Base-by-base conservation (phyloP, 1,140 invertebrate species). In the Parasteatoda tepidariorum region DNA sequence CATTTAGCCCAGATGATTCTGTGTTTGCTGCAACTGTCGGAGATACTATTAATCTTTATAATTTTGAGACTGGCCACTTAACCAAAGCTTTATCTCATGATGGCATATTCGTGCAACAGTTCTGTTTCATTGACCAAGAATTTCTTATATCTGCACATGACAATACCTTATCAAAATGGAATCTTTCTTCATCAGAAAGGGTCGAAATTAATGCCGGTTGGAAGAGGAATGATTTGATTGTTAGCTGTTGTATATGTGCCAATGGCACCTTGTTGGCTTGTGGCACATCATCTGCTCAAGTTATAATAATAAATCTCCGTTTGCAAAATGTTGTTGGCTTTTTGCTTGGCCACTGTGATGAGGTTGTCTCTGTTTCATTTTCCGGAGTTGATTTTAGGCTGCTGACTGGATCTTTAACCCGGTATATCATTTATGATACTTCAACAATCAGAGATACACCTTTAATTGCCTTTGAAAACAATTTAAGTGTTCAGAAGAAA, bases 231-330 rank as follows among this genome's bases (percentile, higher is more conserved):
- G 64, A n/a, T 66, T 59, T 78, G 4, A 64, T 78, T 48, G 26
- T 34, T 24, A 66, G 74, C 18, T 54, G 59, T 26, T 78, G 59
- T 26, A 4, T 66, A 66, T 78, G 38, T 55, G 18, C 28, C 22
- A n/a, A 61, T 61, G 71, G 55, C 26, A 61, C 33, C 13, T 78
- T 38, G 18, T 18, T 78, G 22, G 74, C 74, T 22, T 78, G 62
- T 66, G 74, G 74, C 38, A 78, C 74, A 66, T 59, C 59, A 3
- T n/a, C 34, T 48, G 24, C 34, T 78, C 41, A 57, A 15, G 61
- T 78, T 22, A 66, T 66, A n/a, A 33, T 78, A 4, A 30, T 78
- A 28, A 54, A 33, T 33, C 13, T 48, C 5, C n/a, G 66, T 13
- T 66, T 38, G 31, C 26, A 66, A 24, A 31, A 18, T 54, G 34